A percentile compares a stretch with the other conserved stretches of the same genome.
phyloP scores from a whole-genome alignment of 2,797 vertebrate species.

The Acanthurus tractus region DNA sequence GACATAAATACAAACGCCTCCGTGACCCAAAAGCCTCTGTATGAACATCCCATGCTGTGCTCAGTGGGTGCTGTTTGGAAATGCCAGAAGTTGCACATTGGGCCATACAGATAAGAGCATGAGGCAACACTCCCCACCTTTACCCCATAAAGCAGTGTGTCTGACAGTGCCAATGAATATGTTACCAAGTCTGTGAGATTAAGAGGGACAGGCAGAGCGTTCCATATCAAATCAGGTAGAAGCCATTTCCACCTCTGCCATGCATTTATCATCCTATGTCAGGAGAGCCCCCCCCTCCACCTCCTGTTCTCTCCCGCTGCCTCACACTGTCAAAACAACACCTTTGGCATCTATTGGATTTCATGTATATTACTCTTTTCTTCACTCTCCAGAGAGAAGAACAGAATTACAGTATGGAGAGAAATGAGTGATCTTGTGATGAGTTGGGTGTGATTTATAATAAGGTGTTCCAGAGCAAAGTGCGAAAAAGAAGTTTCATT shows the following conservation, averaged over 20 bases:
- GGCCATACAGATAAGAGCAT: slow-evolving; percentile 59
- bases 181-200: slow-evolving; percentile 75
- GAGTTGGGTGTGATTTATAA: slow-evolving; percentile 69
- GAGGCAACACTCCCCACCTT: slow-evolving; percentile 59
- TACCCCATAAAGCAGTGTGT: slow-evolving; percentile 63
- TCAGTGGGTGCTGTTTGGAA: slow-evolving; percentile 30
- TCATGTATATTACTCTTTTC: slow-evolving; percentile 62
- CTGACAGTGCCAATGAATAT: slow-evolving; percentile 80
- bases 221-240: slow-evolving; percentile 79
- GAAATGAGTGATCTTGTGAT: slow-evolving; percentile 63
- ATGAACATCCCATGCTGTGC: neutral
- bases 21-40: neutral
- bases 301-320: slow-evolving; percentile 35
- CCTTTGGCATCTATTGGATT: slow-evolving; percentile 76
- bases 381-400: slow-evolving; percentile 51
- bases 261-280: slow-evolving; percentile 81
- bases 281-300: slow-evolving; percentile 15
- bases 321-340: slow-evolving; percentile 77
- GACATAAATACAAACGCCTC: neutral
- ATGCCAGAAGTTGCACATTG: slow-evolving; percentile 60
- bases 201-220: slow-evolving; percentile 77
- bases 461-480: slow-evolving; percentile 61
- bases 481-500: slow-evolving; percentile 64
- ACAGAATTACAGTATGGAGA: slow-evolving; percentile 53
- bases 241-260: slow-evolving; percentile 81